Base-by-base conservation (phyloP, 2,888 invertebrate species). In the Perdita meconis region DNA sequence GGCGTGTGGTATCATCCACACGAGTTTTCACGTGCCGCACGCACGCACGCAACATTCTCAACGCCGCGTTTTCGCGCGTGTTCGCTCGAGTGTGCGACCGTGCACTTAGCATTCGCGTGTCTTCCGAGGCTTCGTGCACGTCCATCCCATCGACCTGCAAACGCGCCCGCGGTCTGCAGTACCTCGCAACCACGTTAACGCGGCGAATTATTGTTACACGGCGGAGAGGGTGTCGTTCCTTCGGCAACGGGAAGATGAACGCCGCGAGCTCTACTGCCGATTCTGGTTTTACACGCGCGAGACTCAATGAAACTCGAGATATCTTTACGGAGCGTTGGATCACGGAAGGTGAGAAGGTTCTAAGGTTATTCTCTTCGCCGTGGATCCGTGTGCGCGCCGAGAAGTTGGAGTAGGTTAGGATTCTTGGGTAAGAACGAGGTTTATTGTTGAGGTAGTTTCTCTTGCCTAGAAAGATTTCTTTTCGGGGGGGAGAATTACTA, bases 41-140 rank as follows among this genome's bases (percentile, higher is more conserved):
- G 66, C 64, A 55, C 51, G 66, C 76, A 77, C 40, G 67, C 67
- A 26, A 60, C 67, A 73, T 73, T 77, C 67, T n/a, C n/a, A n/a
- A n/a, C n/a, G n/a, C n/a, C 67, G 13, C 13, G 30, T 57, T 63
- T n/a, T 47, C 44, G 26, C 44, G 69, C 44, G 26, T 65, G 59
- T 61, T 36, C 64, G 56, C 22, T 51, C 30, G 59, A 12, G 24
- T 44, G 40, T 16, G 50, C 47, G 36, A 44, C 16, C 30, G 67
- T 57, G 42, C 47, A 16, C 44, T 57, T 36, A 22, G 36, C 40
- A 22, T 22, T 30, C 56, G 56, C 69, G 34, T 50, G 53, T 65
- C 53, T 40, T n/a, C n/a, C 34, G 24, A 30, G 38, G 19, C 36
- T 59, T 57, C 67, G 67, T 68, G 59, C 67, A 16, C 51, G 10